Base-by-base conservation (phyloP, 64 coral and sea anemone species). In the Trachythela sp. region DNA sequence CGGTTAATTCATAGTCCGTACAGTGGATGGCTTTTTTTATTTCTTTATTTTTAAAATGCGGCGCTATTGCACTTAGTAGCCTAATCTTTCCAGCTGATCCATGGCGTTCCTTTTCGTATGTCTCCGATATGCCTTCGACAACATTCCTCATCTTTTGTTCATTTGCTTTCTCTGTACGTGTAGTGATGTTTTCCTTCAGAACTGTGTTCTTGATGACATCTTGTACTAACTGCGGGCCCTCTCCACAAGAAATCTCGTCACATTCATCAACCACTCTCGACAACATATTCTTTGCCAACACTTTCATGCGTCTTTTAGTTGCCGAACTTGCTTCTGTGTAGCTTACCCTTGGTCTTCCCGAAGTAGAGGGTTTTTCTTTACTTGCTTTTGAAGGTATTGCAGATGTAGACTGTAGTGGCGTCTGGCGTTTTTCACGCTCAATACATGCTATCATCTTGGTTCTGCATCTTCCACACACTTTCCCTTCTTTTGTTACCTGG, bases 21-120 rank as follows among this genome's bases (percentile, higher is more conserved):
- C 75, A 80, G 13, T 20, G 75, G 33, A 80, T 80, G 9, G 75
- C 75, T 39, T 80, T 80, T 37, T 80, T 80, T 17, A 80, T 35
- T 29, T 80, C 75, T 80, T 80, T 80, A 80, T 80, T 80, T 80
- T 39, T 35, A 80, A 80, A 80, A 80, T 80, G 33, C 20, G 75
- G 75, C 6, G 75, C 32, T 36, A 35, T 80, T 18, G 75, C 9
- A 29, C 75, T 80, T 34, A 80, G 37, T 29, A 80, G 35, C 20
- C 75, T 35, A 18, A 80, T 80, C 37, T 80, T 80, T 39, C 32
- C 75, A 39, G 75, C 18, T 8, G 75, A 38, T 35, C 75, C 32
- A 11, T 80, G 30, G 13, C 33, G 30, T 80, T 80, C 75, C 9
- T 80, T 39, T 17, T 80, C 33, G 34, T 80, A 80, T 14, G 75